Conservation (phyloP, 2,888 invertebrate species). For the Euplexia lucipara region DNA sequence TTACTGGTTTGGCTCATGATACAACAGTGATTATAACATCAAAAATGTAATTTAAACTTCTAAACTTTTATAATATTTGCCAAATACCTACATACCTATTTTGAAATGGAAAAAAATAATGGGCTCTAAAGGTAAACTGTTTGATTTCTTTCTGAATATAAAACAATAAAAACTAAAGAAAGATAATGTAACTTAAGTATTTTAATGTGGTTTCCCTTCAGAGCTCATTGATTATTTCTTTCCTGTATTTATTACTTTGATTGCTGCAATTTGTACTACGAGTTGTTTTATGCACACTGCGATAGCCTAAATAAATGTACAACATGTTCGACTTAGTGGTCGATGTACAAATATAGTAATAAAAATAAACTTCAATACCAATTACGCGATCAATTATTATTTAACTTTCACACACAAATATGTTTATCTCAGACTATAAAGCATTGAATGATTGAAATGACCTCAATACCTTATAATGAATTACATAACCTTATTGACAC, state of each 20-base stretch:
- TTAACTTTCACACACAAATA: slow-evolving; percentile 37
- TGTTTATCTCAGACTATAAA: slow-evolving; percentile 5
- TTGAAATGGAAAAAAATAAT: too few relatives aligned
- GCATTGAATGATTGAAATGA: slow-evolving; percentile 9
- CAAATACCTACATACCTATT: too few relatives aligned
- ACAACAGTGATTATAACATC: background rate
- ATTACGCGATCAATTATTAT: slow-evolving; percentile 1
- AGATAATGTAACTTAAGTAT: too few relatives aligned
- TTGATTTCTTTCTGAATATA: too few relatives aligned
- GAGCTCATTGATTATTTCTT: too few relatives aligned
- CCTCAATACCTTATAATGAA: slow-evolving; percentile 27
- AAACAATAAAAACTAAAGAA: too few relatives aligned
- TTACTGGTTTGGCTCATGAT: background rate
- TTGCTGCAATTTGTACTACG: background rate
- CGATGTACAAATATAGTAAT: background rate
- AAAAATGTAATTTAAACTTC: too few relatives aligned
- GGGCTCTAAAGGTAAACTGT: too few relatives aligned
- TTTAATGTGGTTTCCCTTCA: too few relatives aligned
- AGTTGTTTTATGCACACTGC: too few relatives aligned
- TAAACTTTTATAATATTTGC: too few relatives aligned
- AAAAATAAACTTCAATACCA: background rate
- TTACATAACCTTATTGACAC: slow-evolving; percentile 35
- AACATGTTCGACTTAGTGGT: background rate
- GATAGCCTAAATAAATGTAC: background rate
- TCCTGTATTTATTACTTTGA: background rate